phyloP scores from a whole-genome alignment of 2,888 invertebrate species.

The Hoplodrina blanda region DNA sequence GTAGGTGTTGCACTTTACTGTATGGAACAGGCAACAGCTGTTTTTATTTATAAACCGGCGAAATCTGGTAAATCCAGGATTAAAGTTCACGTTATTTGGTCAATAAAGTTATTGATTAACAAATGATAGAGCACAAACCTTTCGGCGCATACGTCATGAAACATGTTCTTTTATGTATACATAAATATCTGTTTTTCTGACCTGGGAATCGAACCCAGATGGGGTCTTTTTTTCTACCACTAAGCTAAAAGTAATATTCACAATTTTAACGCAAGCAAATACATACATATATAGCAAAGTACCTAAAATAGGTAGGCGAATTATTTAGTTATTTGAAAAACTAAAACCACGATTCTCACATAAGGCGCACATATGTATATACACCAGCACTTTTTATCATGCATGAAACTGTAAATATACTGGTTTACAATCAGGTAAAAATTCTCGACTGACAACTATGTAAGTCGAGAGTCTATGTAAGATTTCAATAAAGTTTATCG shows the following conservation, averaged over 20 bases:
- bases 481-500: too few relatives aligned
- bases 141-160: too few relatives aligned
- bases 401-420: constrained; percentile 2
- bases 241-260: not conserved
- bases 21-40: too few relatives aligned
- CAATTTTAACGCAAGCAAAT: not conserved
- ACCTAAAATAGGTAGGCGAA: not conserved
- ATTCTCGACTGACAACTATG: not conserved
- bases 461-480: too few relatives aligned
- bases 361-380: not conserved
- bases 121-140: too few relatives aligned
- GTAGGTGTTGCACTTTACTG: too few relatives aligned
- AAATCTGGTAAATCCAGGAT: too few relatives aligned
- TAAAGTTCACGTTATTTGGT: too few relatives aligned
- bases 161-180: not conserved
- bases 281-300: not conserved
- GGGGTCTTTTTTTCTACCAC: not conserved
- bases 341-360: not conserved
- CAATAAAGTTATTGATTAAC: too few relatives aligned
- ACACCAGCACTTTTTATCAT: not conserved
- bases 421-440: not conserved
- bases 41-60: too few relatives aligned
- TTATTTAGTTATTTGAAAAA: not conserved
- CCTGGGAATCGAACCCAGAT: constrained; percentile 3
- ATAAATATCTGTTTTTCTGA: not conserved